Base-by-base conservation (phyloP, 2,113 vertebrate species). In the Bombycilla garrulus region DNA sequence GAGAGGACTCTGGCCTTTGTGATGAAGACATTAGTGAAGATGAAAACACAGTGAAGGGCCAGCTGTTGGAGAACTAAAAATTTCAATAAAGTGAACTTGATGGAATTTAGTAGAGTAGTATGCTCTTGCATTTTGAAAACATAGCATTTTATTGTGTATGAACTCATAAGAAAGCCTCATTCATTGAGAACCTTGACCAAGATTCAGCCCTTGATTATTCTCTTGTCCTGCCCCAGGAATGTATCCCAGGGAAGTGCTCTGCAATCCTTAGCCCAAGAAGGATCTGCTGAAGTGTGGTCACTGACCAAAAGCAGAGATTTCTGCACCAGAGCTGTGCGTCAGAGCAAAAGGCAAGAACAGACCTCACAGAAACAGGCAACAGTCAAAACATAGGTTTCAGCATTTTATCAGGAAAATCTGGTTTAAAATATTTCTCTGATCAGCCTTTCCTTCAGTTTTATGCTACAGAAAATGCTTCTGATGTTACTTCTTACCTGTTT, bases 401-500 rank as follows among this genome's bases (percentile, higher is more conserved):
- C 2, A 1, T 14, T 83, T 80, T 61, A 15, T 67, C 31, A 42
- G 23, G 19, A 81, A 96, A 83, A 74, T 8, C 10, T 60, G 31
- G 87, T 92, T 81, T 29, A 45, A 76, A 60, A 61, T 2, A 57
- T 31, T 78, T 81, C 23, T 92, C 48, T 74, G 48, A 8, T 76
- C 60, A 77, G 45, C 22, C 38, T 92, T 90, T 92, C 26, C 33
- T 78, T 96, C 53, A 58, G 45, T 81, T 90, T 82, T 56, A 60
- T 56, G 47, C 38, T 82, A 57, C n/a, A 61, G 74, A 73, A 85
- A 78, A 83, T 12, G 18, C 9, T 60, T 79, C 33, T 73, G 38
- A n/a, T 77, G 51, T 45, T 1, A 4, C 24, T 65, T 50, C 81
- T 96, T 97, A 99, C 99, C 99, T 98, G 99, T 99, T 82, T 97